Evolutionary conservation across 2,797 vertebrate species (phyloP).

Genomic region (Rhynchonycteris naso): DNA sequence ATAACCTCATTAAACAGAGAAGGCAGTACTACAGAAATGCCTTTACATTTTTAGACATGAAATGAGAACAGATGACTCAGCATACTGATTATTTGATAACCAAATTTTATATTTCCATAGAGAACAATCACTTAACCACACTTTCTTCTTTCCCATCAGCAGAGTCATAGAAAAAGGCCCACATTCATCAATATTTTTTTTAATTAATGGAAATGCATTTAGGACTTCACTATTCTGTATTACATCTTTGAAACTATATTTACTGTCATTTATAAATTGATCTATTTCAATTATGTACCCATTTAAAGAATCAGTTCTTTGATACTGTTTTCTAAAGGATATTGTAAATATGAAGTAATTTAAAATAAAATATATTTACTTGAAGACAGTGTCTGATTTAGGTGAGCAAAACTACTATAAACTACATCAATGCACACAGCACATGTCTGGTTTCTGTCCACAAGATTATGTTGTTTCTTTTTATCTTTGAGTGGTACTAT

Average conservation of each 20-base stretch:
- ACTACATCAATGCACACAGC: neutral
- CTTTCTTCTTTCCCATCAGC: constrained; percentile 27
- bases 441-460: neutral
- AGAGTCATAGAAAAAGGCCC: neutral
- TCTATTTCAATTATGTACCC: neutral
- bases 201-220: neutral
- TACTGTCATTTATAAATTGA: neutral
- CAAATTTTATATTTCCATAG: neutral
- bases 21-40: neutral
- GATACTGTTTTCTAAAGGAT: neutral
- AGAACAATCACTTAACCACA: neutral
- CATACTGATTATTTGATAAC: constrained; percentile 22
- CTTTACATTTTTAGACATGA: constrained; percentile 63
- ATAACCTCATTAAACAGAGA: constrained; percentile 60
- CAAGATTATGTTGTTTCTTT: neutral
- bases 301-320: constrained; percentile 19
- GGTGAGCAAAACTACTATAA: neutral
- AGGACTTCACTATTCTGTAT: neutral
- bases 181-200: neutral
- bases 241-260: neutral
- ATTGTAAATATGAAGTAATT: constrained; percentile 15
- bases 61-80: constrained; percentile 1
- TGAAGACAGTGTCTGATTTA: neutral
- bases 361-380: constrained; percentile 4
- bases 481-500: neutral